Evolutionary conservation across 1,140 invertebrate genomes (phyloP).

Genomic region (Hylyphantes graminicola): DNA sequence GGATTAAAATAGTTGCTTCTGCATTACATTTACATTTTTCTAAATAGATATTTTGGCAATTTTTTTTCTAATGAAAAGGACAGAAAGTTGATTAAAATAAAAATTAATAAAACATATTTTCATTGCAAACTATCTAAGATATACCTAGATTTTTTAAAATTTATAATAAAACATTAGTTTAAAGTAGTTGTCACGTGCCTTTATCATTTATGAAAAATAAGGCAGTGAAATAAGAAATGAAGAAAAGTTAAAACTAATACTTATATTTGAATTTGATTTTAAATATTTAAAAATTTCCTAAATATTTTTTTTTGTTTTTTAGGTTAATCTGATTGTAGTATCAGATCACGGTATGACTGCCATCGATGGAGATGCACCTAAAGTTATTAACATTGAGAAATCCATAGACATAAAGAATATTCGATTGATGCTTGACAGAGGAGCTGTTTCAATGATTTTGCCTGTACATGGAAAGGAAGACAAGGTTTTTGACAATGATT

Average conservation of each 20-base stretch:
- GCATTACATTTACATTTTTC: no score
- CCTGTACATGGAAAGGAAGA: slow-evolving; percentile 70
- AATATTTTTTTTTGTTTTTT: slow-evolving; percentile 4
- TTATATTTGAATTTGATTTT: not conserved
- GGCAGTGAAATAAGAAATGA: no score
- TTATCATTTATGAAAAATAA: no score
- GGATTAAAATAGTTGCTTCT: no score
- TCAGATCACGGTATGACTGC: slow-evolving; percentile 81
- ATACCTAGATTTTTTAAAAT: no score
- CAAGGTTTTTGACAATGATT: not conserved
- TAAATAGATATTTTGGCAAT: no score
- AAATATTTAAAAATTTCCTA: not conserved
- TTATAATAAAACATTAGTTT: no score
- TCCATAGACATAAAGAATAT: slow-evolving; percentile 60
- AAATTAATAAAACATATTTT: no score
- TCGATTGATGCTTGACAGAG: slow-evolving; percentile 56
- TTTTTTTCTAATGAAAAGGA: no score
- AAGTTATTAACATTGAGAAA: slow-evolving; percentile 60
- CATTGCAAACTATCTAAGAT: no score
- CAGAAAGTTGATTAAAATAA: no score
- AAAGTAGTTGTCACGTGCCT: no score
- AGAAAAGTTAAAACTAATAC: not conserved
- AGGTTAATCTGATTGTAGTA: slow-evolving; percentile 77
- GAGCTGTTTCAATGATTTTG: slow-evolving; percentile 71
- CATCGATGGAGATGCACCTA: slow-evolving; percentile 64